Base-by-base conservation (phyloP, 1,140 invertebrate species). In the Branchinecta lynchi region DNA sequence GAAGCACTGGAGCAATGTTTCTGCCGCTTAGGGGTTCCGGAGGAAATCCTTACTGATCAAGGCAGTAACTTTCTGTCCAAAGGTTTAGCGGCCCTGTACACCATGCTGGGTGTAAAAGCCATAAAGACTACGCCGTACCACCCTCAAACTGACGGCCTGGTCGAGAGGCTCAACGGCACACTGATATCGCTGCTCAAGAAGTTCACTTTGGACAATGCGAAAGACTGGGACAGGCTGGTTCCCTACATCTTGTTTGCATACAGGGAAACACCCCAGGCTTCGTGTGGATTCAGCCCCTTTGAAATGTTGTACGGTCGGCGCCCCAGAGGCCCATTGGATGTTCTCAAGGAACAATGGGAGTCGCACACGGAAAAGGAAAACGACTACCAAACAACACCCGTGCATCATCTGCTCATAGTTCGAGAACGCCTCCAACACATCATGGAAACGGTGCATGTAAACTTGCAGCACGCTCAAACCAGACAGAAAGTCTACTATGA, bases 221-320 rank as follows among this genome's bases (percentile, higher is more conserved):
- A 32, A 32, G 32, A 32, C 32, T 32, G 32, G 32, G 32, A 32
- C 32, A 32, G 32, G 32, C 32, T 32, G 32, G 32, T 32, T 32
- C 32, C 32, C 32, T 32, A 32, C 32, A 32, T 32, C 32, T 32
- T 32, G 32, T 32, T 32, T 32, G 32, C 32, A 32, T 32, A 32
- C 32, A 32, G 32, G 32, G 32, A 32, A 32, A 32, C 32, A 32
- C 32, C 32, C 32, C 81, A 82, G 68, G 71, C 71, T 65, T 73
- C 75, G 0, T 81, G 77, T 0, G 73, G 75, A n/a, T 79, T 74
- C 70, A 72, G 76, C 7, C 78, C 80, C 0, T 78, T 78, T 68
- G 77, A 80, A 75, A 43, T 82, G 7, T n/a, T 82, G 12, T 80
- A 79, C 67, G 80, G 80, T 7, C 72, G 72, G 60, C 76, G 78